Base-by-base conservation (phyloP, 2,888 invertebrate genomes). In the Fragum fragum region DNA sequence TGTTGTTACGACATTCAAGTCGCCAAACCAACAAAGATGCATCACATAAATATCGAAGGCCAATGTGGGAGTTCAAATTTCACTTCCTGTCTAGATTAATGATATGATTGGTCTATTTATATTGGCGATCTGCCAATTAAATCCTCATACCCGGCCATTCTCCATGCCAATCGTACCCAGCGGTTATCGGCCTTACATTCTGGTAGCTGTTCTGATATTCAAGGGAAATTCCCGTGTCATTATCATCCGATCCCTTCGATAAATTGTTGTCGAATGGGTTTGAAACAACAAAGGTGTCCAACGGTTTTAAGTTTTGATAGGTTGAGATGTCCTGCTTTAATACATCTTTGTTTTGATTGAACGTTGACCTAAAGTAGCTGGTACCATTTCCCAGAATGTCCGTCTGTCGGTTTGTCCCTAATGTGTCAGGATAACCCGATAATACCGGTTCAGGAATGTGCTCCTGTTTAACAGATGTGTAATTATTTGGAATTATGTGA, bases 131-230 rank as follows among this genome's bases (percentile, higher is more conserved):
- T n/a, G n/a, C n/a, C n/a, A n/a, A n/a, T n/a, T n/a, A n/a, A n/a
- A n/a, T n/a, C n/a, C n/a, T 39, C 28, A 32, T 72, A 81, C 81
- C 77, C 71, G 81, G 81, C 73, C 73, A 81, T 57, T 81, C 81
- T 18, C 81, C 81, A n/a, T 77, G 71, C 81, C 81, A 81, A 47
- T 70, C 63, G 28, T 69, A 76, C 3, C 63, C 63, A 9, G 16
- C 9, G n/a, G 36, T 32, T 36, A 63, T 63, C 6, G 52, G 32
- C n/a, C 70, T 59, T 21, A 70, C 23, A 21, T 53, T 55, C 2
- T 28, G 14, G 14, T 26, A 28, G 28, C 26, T 57, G 28, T 23
- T 26, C 28, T 57, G 57, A 23, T 57, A 1, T 26, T 18, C 57
- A 57, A 1, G 6, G 26, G 28, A 23, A 3, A 26, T 23, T 26